These are phyloP conservation scores for Perithous albicinctus DNA, from an alignment of 2,888 invertebrate species.

Conservation along the genomic window DNA sequence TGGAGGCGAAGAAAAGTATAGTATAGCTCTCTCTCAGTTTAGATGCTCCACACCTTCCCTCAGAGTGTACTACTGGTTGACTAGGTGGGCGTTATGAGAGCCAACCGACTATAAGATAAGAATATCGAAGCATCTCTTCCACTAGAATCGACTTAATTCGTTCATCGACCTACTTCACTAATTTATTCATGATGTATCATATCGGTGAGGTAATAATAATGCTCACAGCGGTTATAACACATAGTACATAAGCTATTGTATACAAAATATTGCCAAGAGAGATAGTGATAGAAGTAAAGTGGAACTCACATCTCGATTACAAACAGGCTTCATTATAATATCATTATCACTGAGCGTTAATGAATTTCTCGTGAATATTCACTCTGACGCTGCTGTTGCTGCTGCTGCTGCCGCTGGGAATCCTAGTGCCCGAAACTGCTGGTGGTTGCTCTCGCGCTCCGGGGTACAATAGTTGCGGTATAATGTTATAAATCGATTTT, in stretches of 20 bases:
- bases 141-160: slow-evolving; percentile 39
- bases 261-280: slow-evolving; percentile 38
- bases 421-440: slow-evolving; percentile 43
- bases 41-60: slow-evolving; percentile 4
- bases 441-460: slow-evolving; percentile 7
- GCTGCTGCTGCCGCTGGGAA: slow-evolving; percentile 32
- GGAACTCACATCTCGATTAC: slow-evolving; percentile 42
- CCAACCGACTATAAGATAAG: slow-evolving; percentile 52
- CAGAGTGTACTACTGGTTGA: slow-evolving; percentile 32
- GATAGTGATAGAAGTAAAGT: background rate
- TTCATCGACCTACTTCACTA: slow-evolving; percentile 38
- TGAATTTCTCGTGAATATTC: slow-evolving; percentile 66
- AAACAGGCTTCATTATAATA: slow-evolving; percentile 61
- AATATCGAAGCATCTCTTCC: slow-evolving; percentile 60
- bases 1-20: slow-evolving; percentile 65
- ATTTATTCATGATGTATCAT: slow-evolving; percentile 54
- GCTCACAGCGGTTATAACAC: slow-evolving; percentile 12
- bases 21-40: slow-evolving; percentile 1
- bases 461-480: slow-evolving; percentile 48
- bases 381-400: slow-evolving; percentile 35
- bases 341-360: slow-evolving; percentile 55
- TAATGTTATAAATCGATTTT: slow-evolving; percentile 66
- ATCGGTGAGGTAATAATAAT: background rate
- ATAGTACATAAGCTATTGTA: background rate
- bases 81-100: slow-evolving; percentile 61